Evolutionary conservation across 2,797 vertebrate genomes (phyloP).

Genomic region (Paramormyrops hopkinsi): DNA sequence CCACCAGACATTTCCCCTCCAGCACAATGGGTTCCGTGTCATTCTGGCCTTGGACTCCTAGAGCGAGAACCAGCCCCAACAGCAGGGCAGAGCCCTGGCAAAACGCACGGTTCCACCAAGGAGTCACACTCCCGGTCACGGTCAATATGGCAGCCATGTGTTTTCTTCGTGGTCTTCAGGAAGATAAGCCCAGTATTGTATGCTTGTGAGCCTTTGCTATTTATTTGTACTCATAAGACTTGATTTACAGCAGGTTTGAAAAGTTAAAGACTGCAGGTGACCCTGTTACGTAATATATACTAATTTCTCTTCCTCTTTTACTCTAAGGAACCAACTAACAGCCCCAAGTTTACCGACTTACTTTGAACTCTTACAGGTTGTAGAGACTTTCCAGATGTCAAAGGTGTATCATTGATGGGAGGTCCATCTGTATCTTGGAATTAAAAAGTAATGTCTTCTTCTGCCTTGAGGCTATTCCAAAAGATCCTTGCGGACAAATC

Average conservation of each 20-base stretch:
- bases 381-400: background rate
- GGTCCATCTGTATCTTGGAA: background rate
- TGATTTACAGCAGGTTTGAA: background rate
- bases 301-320: background rate
- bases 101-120: background rate
- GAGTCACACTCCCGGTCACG: slow-evolving; percentile 38
- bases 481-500: background rate
- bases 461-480: background rate
- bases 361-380: background rate
- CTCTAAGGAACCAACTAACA: background rate
- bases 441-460: slow-evolving; percentile 1
- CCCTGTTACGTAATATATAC: background rate
- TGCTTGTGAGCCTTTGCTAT: background rate
- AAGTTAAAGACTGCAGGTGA: background rate
- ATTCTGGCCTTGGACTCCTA: slow-evolving; percentile 55
- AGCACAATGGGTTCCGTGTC: slow-evolving; percentile 74
- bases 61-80: slow-evolving; percentile 41
- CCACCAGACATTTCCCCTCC: slow-evolving; percentile 70
- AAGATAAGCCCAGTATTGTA: background rate
- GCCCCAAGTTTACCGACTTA: background rate
- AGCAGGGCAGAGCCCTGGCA: slow-evolving; percentile 38
- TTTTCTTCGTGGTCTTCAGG: background rate
- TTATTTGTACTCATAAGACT: background rate
- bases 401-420: background rate
- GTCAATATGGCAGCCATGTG: background rate